These are phyloP conservation scores for Margaritifera margaritifera DNA, from an alignment of 2,888 invertebrate genomes.

Conservation along the genomic window DNA sequence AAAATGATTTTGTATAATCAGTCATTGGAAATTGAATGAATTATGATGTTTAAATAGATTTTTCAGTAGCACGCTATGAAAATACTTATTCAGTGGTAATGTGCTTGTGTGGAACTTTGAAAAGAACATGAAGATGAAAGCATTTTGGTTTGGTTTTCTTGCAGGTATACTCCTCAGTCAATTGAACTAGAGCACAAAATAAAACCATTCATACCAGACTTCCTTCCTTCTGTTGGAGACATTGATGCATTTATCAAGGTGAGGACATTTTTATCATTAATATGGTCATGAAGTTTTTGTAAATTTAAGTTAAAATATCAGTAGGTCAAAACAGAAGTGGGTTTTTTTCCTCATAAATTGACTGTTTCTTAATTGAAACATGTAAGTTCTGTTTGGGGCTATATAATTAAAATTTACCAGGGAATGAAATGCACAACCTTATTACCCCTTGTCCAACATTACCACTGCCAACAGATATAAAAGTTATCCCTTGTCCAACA, in stretches of 20 bases:
- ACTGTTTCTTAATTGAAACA: too few relatives aligned
- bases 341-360: neutral
- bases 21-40: too few relatives aligned
- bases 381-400: too few relatives aligned
- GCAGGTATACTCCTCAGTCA: constrained; percentile 92
- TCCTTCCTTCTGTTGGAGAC: constrained; percentile 97
- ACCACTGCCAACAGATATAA: too few relatives aligned
- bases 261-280: constrained; percentile 5
- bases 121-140: neutral
- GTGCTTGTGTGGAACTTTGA: neutral
- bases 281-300: neutral
- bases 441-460: too few relatives aligned
- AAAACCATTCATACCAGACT: constrained; percentile 96
- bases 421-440: too few relatives aligned
- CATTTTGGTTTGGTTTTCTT: constrained; percentile 4
- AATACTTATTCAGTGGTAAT: too few relatives aligned
- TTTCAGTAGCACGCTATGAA: too few relatives aligned
- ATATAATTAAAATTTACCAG: too few relatives aligned
- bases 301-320: neutral
- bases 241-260: constrained; percentile 98
- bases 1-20: too few relatives aligned
- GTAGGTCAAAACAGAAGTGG: neutral
- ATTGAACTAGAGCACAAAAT: constrained; percentile 91
- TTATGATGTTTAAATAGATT: too few relatives aligned
- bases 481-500: too few relatives aligned